Conservation (phyloP, 2,888 invertebrate genomes). For the Drosophila yooni region DNA sequence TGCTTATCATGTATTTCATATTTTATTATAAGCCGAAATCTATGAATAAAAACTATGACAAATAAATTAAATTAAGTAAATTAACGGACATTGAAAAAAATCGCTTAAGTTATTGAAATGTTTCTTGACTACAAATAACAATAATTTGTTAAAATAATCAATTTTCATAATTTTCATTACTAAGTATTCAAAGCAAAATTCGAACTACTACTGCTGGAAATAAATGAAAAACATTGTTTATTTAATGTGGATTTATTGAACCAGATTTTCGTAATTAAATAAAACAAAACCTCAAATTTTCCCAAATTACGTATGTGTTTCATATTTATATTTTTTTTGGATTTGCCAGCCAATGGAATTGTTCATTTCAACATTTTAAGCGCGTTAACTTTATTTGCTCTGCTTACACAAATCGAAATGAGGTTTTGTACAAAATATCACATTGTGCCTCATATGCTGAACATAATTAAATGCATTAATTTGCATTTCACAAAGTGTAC, state of each 20-base stretch:
- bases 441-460: slow-evolving; percentile 8
- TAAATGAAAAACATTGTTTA: not conserved
- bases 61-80: not conserved
- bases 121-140: not conserved
- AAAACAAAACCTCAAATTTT: not conserved
- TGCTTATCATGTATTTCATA: too few relatives aligned
- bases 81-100: not conserved
- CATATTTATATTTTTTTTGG: not conserved
- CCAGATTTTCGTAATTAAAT: not conserved
- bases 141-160: not conserved
- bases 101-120: not conserved
- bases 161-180: not conserved
- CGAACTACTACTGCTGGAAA: not conserved
- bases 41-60: not conserved
- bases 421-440: slow-evolving; percentile 24
- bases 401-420: slow-evolving; percentile 40
- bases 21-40: not conserved
- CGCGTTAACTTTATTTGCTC: slow-evolving; percentile 22
- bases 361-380: not conserved
- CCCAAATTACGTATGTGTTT: not conserved
- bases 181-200: not conserved
- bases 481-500: slow-evolving; percentile 30
- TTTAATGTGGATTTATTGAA: not conserved
- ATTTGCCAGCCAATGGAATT: slow-evolving; percentile 7
- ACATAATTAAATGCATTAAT: slow-evolving; percentile 42